phyloP scores from a whole-genome alignment of 2,888 invertebrate species.

The Encarsia formosa region DNA sequence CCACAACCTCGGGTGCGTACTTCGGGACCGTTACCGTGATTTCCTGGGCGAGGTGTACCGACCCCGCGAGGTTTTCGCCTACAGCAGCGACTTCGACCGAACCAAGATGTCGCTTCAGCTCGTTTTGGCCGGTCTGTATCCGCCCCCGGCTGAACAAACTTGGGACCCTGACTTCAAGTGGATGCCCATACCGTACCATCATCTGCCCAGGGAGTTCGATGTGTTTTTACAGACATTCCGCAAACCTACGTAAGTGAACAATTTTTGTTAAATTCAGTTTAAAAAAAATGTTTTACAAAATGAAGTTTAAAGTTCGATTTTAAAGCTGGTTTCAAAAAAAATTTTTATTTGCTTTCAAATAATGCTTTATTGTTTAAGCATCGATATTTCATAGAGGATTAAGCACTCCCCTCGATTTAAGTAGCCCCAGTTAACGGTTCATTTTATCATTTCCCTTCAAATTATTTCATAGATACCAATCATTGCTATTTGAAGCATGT shows the following conservation, averaged over 20 bases:
- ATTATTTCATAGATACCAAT: slow-evolving; percentile 25
- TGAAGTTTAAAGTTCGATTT: too few relatives aligned
- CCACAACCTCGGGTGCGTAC: slow-evolving; percentile 51
- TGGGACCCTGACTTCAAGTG: slow-evolving; percentile 59
- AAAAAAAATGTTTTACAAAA: too few relatives aligned
- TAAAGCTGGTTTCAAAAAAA: too few relatives aligned
- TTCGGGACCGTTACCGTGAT: slow-evolving; percentile 51
- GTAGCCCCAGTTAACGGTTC: too few relatives aligned
- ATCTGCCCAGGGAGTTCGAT: not conserved
- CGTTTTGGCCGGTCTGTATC: slow-evolving; percentile 64
- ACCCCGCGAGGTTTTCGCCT: slow-evolving; percentile 42
- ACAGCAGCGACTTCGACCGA: slow-evolving; percentile 65
- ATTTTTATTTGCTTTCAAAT: too few relatives aligned
- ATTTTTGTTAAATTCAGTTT: too few relatives aligned
- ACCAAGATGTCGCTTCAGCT: slow-evolving; percentile 69
- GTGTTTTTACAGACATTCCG: not conserved
- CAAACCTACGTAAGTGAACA: slow-evolving; percentile 1
- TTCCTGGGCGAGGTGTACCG: slow-evolving; percentile 52
- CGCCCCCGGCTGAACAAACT: slow-evolving; percentile 54
- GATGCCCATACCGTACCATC: slow-evolving; percentile 56
- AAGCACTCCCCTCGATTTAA: too few relatives aligned
- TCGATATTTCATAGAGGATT: too few relatives aligned
- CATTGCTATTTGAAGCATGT: slow-evolving; percentile 17
- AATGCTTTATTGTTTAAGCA: too few relatives aligned
- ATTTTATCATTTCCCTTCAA: not conserved